phyloP scores from a whole-genome alignment of 2,797 vertebrate species.

The Poecilia gillii region DNA sequence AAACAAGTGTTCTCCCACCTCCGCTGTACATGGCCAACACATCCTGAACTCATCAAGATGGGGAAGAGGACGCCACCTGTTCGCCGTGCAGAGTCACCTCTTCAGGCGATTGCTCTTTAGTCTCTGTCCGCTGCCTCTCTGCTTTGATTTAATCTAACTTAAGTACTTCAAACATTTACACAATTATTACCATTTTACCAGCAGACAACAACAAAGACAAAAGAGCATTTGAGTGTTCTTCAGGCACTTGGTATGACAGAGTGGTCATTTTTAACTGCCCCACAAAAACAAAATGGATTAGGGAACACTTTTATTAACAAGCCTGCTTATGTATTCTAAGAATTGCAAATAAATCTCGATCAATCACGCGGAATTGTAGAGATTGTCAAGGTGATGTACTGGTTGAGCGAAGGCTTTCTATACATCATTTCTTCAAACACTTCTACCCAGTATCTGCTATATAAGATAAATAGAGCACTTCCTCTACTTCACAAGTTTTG shows the following conservation, averaged over 20 bases:
- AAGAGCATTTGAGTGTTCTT: neutral
- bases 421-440: neutral
- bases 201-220: neutral
- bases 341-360: neutral
- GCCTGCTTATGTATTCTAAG: neutral
- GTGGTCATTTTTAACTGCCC: neutral
- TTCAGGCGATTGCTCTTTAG: slow-evolving; percentile 20
- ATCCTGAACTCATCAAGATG: slow-evolving; percentile 71
- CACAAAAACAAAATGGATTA: neutral
- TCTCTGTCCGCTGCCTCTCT: slow-evolving; percentile 31
- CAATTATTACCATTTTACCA: neutral
- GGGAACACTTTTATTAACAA: neutral
- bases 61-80: slow-evolving; percentile 67
- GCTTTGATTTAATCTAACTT: slow-evolving; percentile 50
- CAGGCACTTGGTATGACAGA: neutral
- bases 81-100: slow-evolving; percentile 44
- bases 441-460: no score
- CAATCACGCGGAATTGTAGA: neutral
- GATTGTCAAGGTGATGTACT: neutral
- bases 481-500: neutral
- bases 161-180: slow-evolving; percentile 13
- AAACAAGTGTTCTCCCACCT: slow-evolving; percentile 63
- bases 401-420: neutral
- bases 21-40: slow-evolving; percentile 57
- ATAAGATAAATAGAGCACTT: neutral